Conservation (phyloP, 2,888 invertebrate species). For the Machimus atricapillus region DNA sequence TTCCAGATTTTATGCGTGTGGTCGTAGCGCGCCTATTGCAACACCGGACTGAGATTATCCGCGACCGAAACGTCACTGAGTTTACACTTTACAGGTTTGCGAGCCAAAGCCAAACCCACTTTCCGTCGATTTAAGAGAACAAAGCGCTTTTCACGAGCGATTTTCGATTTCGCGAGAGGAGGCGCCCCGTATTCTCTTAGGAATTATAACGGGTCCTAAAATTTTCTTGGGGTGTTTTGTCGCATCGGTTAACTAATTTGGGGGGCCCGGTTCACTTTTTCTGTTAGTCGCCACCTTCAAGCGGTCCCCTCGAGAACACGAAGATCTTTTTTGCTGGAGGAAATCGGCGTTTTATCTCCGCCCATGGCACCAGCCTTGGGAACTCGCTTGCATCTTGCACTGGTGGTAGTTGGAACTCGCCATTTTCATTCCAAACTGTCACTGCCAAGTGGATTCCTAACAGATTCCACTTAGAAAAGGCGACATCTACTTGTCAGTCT, state of each 20-base stretch:
- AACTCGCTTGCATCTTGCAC: not conserved
- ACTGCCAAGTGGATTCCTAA: not conserved
- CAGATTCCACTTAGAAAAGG: not conserved
- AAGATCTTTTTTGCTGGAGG: not conserved
- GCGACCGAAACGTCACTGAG: conserved; percentile 33
- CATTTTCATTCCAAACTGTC: not conserved
- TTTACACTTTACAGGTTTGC: conserved; percentile 1
- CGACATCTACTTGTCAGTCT: not conserved
- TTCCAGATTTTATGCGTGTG: conserved; percentile 12
- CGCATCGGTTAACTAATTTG: not conserved
- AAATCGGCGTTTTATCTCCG: not conserved
- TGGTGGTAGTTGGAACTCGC: not conserved
- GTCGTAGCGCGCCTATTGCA: not conserved
- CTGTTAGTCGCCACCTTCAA: not conserved
- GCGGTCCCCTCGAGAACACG: not conserved
- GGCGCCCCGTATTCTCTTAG: not conserved
- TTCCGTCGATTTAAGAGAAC: not conserved
- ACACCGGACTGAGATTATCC: conserved; percentile 28
- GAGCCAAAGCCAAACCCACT: conserved; percentile 22
- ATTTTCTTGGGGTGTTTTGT: not conserved
- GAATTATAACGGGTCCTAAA: not conserved
- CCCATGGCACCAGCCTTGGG: not conserved
- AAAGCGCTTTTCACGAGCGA: not conserved
- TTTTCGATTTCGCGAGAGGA: not conserved
- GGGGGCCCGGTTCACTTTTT: not conserved